phyloP scores from a whole-genome alignment of 2,888 invertebrate genomes.

The Phyto melanocephala region DNA sequence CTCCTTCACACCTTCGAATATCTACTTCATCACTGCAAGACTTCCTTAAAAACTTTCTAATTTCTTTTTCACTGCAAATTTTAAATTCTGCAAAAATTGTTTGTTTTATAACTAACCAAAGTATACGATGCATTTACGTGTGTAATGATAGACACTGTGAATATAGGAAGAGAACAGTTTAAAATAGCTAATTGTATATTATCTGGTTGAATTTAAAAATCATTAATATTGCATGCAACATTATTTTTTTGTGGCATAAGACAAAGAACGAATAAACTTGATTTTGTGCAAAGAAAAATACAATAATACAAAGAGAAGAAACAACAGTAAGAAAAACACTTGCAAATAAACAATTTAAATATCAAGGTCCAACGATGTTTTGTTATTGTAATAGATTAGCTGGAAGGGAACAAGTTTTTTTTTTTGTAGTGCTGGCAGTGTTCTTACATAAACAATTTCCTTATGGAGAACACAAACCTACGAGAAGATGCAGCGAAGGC shows the following conservation, averaged over 20 bases:
- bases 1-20: conserved; percentile 17
- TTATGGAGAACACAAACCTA: conserved; percentile 45
- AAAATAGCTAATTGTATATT: conserved; percentile 49
- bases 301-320: neutral
- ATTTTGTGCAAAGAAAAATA: neutral
- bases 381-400: conserved; percentile 40
- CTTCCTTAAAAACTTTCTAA: conserved; percentile 34
- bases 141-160: neutral
- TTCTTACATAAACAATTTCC: conserved; percentile 60
- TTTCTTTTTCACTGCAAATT: neutral
- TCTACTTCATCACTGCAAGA: neutral
- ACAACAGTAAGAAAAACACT: neutral
- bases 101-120: neutral
- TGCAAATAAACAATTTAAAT: conserved; percentile 75
- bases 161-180: conserved; percentile 13
- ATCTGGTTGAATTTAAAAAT: conserved; percentile 51
- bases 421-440: neutral
- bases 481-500: neutral
- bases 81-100: too few species aligned
- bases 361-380: conserved; percentile 65
- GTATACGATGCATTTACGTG: neutral
- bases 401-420: conserved; percentile 60
- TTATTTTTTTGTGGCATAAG: conserved; percentile 50
- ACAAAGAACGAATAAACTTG: conserved; percentile 17
- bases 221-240: conserved; percentile 59